phyloP scores from a whole-genome alignment of 2,113 vertebrate genomes.

The Quiscalus mexicanus region DNA sequence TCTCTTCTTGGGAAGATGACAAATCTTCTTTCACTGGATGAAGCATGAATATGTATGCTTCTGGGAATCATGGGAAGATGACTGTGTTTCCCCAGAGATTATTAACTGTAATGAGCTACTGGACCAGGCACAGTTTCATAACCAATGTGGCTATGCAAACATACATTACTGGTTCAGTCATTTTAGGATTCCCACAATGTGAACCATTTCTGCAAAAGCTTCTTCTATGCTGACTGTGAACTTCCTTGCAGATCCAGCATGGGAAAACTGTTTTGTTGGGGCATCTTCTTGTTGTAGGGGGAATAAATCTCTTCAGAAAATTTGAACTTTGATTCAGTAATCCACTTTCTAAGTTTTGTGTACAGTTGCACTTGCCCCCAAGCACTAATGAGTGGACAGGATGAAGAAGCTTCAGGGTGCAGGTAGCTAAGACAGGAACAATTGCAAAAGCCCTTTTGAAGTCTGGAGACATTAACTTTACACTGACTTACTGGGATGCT shows the following conservation, averaged over 20 bases:
- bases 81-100: not conserved
- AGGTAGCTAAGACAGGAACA: not conserved
- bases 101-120: not conserved
- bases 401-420: not conserved
- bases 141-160: not conserved
- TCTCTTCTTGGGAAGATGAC: constrained; percentile 10
- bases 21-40: not conserved
- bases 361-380: not conserved
- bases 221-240: not conserved
- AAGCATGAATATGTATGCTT: not conserved
- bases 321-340: not conserved
- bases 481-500: not conserved
- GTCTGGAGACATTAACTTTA: not conserved
- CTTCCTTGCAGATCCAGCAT: not conserved
- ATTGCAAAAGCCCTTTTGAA: not conserved
- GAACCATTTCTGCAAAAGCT: not conserved
- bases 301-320: not conserved
- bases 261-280: not conserved
- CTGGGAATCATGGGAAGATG: not conserved
- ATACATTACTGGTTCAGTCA: not conserved
- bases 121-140: not conserved
- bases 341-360: not conserved
- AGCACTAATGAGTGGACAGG: not conserved
- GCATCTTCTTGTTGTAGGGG: not conserved
- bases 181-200: not conserved